Percentiles rank a stretch among this genome's conserved stretches.
phyloP scores from a whole-genome alignment of 2,113 vertebrate species.

The Dermatemys mawii region DNA sequence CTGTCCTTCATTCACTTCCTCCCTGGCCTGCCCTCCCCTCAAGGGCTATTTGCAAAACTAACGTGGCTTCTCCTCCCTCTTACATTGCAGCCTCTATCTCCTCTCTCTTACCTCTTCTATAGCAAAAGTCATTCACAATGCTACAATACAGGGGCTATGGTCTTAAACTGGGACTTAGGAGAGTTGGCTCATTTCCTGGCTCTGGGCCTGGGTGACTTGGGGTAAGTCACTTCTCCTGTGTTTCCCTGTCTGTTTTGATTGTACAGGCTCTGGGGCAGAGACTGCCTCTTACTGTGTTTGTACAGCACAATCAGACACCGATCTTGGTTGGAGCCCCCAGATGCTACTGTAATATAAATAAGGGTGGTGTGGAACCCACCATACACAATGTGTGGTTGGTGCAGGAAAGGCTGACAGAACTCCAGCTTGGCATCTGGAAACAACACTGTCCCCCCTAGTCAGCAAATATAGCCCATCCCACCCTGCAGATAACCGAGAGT shows the following conservation, averaged over 20 bases:
- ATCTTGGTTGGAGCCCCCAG: background rate
- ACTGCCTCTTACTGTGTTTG: background rate
- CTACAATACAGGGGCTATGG: background rate
- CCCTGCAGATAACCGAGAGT: background rate
- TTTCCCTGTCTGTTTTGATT: background rate
- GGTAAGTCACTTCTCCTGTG: background rate
- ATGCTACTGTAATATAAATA: background rate
- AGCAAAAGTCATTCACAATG: background rate
- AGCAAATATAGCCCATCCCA: background rate
- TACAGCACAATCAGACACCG: fast-evolving
- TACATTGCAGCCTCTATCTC: background rate
- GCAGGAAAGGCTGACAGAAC: background rate
- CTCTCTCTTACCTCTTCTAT: background rate
- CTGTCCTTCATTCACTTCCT: conserved; percentile 43
- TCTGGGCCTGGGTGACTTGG: background rate
- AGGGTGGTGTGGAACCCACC: background rate
- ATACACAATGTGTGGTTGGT: background rate
- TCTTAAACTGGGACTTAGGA: background rate
- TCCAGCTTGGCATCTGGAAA: background rate
- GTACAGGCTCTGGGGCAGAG: background rate
- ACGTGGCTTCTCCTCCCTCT: conserved; percentile 17
- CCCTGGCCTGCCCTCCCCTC: background rate
- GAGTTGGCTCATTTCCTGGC: background rate
- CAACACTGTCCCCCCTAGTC: fast-evolving
- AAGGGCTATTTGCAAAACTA: background rate